Conservation (phyloP, 2,113 vertebrate genomes). For the Daphoenositta chrysoptera region DNA sequence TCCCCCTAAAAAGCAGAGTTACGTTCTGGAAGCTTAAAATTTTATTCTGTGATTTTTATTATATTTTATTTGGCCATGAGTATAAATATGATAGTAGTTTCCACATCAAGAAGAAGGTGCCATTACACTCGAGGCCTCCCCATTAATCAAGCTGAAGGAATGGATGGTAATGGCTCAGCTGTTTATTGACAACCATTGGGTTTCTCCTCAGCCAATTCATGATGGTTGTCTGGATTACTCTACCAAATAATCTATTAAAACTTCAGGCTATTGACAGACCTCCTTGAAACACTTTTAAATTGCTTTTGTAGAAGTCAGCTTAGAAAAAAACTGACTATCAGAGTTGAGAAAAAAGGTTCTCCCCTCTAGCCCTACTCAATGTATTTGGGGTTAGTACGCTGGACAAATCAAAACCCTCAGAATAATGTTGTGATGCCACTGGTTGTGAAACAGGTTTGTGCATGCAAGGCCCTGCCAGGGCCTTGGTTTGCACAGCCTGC, state of each 20-base stretch:
- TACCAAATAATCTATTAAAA: neutral
- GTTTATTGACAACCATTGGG: neutral
- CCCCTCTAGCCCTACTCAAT: neutral
- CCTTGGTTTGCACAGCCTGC: neutral
- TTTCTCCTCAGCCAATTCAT: neutral
- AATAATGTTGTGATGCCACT: neutral
- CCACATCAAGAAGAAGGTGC: neutral
- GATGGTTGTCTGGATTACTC: neutral
- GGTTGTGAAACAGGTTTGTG: neutral
- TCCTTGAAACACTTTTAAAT: neutral
- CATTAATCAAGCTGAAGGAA: neutral
- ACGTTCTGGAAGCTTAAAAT: neutral
- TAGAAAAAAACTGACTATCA: neutral
- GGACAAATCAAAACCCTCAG: neutral
- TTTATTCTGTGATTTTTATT: neutral
- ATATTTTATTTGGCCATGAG: neutral
- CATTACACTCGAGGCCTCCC: rapidly evolving
- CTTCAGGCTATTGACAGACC: neutral
- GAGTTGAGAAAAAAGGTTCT: neutral
- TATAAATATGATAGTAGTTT: neutral
- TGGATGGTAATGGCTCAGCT: neutral
- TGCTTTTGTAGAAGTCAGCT: neutral
- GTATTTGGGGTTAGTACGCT: neutral
- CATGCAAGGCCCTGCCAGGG: neutral
- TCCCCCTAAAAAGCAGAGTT: neutral